Percentiles rank a stretch among this genome's conserved stretches.
Evolutionary conservation across 1,140 invertebrate genomes (phyloP).

Genomic region (Oryzaephilus surinamensis): DNA sequence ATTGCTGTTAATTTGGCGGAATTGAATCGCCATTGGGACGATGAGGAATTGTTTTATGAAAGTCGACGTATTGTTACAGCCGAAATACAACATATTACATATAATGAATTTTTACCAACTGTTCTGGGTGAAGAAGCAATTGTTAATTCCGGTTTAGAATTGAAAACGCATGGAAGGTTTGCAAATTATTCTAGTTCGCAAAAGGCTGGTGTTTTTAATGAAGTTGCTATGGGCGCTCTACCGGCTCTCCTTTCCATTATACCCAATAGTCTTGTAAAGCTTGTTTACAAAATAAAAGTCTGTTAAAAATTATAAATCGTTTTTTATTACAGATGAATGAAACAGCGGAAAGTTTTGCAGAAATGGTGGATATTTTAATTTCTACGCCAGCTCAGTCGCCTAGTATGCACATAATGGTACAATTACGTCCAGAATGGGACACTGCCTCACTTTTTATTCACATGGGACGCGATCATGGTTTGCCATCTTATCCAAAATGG

Average conservation of each 20-base stretch:
- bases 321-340: constrained; percentile 28
- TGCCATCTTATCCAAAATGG: constrained; percentile 73
- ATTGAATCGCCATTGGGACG: constrained; percentile 78
- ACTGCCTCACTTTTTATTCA: constrained; percentile 47
- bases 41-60: constrained; percentile 69
- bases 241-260: constrained; percentile 67
- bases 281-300: too few species aligned
- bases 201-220: constrained; percentile 62
- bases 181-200: constrained; percentile 73
- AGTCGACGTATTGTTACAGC: constrained; percentile 65
- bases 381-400: constrained; percentile 39
- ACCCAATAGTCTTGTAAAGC: constrained; percentile 44
- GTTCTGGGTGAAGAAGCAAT: constrained; percentile 60
- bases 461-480: constrained; percentile 80
- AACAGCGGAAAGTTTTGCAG: constrained; percentile 34
- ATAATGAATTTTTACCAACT: constrained; percentile 74
- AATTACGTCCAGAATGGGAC: constrained; percentile 38
- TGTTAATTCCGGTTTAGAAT: constrained; percentile 51
- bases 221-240: constrained; percentile 62
- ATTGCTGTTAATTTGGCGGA: constrained; percentile 59
- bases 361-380: constrained; percentile 39
- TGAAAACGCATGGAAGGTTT: constrained; percentile 55
- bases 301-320: too few species aligned
- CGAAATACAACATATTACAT: constrained; percentile 75
- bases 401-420: constrained; percentile 38